phyloP scores from a whole-genome alignment of 2,888 invertebrate species.

The Cabera pusaria region DNA sequence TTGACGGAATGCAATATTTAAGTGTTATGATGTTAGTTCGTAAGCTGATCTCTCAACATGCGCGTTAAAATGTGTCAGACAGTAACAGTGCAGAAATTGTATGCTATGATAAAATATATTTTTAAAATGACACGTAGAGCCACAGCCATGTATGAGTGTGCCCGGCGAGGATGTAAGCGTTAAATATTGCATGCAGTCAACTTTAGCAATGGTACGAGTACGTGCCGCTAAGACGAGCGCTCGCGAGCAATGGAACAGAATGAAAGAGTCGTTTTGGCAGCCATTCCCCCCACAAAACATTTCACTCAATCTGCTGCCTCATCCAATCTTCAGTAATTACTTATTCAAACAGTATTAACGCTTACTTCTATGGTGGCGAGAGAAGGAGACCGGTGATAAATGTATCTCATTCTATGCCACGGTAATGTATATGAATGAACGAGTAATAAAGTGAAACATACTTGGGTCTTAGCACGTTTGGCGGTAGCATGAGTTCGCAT shows the following conservation, averaged over 20 bases:
- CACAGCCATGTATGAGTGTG: constrained; percentile 62
- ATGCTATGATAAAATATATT: constrained; percentile 61
- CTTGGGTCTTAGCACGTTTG: constrained; percentile 88
- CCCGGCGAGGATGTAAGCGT: constrained; percentile 68
- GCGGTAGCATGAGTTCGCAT: constrained; percentile 91
- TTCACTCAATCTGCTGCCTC: constrained; percentile 39
- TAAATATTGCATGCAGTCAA: constrained; percentile 84
- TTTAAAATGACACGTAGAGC: constrained; percentile 58
- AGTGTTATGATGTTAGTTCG: constrained; percentile 60
- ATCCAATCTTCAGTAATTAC: constrained; percentile 34
- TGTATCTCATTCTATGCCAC: constrained; percentile 8
- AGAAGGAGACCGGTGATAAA: constrained; percentile 30
- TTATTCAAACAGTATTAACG: constrained; percentile 41
- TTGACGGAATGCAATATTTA: constrained; percentile 83
- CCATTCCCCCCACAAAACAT: constrained; percentile 50
- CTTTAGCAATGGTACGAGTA: constrained; percentile 75
- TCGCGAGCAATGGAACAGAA: constrained; percentile 66
- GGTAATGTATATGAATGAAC: constrained; percentile 15
- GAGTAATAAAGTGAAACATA: constrained; percentile 78
- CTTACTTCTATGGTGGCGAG: constrained; percentile 35
- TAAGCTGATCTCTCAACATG: constrained; percentile 64
- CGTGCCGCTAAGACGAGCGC: constrained; percentile 75
- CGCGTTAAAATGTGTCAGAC: constrained; percentile 54
- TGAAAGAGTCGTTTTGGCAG: constrained; percentile 57
- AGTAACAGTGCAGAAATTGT: constrained; percentile 58